Percentiles rank a stretch among this genome's conserved stretches.
These are phyloP conservation scores for Eupleurogrammus muticus DNA, from an alignment of 2,797 vertebrate genomes.

Conservation along the genomic window DNA sequence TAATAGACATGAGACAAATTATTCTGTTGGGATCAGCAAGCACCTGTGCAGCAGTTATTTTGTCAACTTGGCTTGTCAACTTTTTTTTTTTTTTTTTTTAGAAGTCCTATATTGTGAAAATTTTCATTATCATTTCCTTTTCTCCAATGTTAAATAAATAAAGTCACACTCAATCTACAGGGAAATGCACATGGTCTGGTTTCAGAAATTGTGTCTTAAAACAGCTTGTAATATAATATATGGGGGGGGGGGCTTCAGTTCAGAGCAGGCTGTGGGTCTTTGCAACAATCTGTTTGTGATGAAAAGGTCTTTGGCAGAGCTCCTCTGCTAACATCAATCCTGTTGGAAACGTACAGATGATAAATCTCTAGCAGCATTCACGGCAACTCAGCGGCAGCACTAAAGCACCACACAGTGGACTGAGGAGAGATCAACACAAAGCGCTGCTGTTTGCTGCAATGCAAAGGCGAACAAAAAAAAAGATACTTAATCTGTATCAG, in stretches of 20 bases:
- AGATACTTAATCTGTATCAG: no score
- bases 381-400: conserved; percentile 48
- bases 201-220: no score
- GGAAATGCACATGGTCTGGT: no score
- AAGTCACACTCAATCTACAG: no score
- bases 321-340: conserved; percentile 68
- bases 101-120: no score
- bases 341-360: conserved; percentile 52
- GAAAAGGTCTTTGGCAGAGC: conserved; percentile 83
- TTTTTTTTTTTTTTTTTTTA: conserved; percentile 22
- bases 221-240: no score
- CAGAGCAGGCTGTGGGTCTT: conserved; percentile 54
- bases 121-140: no score
- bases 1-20: conserved; percentile 44
- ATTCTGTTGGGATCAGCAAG: conserved; percentile 47
- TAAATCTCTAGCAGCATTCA: background rate
- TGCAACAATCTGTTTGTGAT: conserved; percentile 36
- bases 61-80: background rate
- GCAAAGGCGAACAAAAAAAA: background rate
- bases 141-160: no score
- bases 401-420: conserved; percentile 72
- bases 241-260: conserved; percentile 71
- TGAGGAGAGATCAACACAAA: conserved; percentile 16
- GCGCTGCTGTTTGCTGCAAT: background rate
- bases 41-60: conserved; percentile 22